Percentiles rank a stretch among this genome's conserved stretches.
Evolutionary conservation across 2,797 vertebrate species (phyloP).

Genomic region (Strix occidentalis): DNA sequence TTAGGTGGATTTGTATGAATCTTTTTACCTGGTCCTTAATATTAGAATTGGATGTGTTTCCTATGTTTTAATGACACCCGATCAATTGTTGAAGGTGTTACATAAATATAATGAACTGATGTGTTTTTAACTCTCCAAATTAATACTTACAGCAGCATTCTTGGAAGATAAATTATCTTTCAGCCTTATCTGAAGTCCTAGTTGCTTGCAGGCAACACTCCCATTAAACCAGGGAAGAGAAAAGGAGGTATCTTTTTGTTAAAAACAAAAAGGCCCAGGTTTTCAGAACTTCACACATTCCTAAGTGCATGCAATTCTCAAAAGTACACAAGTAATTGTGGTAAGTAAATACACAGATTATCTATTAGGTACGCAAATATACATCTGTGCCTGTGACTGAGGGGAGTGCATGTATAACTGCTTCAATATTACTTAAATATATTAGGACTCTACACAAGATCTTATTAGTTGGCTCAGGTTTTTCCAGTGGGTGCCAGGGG

Average conservation of each 20-base stretch:
- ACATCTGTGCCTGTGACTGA: background rate
- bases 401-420: background rate
- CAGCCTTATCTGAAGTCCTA: background rate
- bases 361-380: background rate
- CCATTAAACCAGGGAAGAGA: background rate
- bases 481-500: background rate
- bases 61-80: background rate
- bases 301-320: background rate
- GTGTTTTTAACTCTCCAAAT: background rate
- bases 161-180: background rate
- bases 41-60: background rate
- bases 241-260: background rate
- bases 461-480: background rate
- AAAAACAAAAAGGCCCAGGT: background rate
- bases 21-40: background rate
- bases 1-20: background rate
- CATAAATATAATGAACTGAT: background rate
- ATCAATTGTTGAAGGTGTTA: background rate
- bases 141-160: background rate
- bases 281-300: background rate
- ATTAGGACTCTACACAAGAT: background rate
- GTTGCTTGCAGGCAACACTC: background rate
- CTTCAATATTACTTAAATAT: accelerated
- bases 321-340: background rate
- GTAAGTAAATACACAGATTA: background rate